A percentile compares a stretch with the other conserved stretches of the same genome.
These are phyloP conservation scores for Colletes gigas DNA, from an alignment of 1,140 invertebrate species.

Conservation along the genomic window DNA sequence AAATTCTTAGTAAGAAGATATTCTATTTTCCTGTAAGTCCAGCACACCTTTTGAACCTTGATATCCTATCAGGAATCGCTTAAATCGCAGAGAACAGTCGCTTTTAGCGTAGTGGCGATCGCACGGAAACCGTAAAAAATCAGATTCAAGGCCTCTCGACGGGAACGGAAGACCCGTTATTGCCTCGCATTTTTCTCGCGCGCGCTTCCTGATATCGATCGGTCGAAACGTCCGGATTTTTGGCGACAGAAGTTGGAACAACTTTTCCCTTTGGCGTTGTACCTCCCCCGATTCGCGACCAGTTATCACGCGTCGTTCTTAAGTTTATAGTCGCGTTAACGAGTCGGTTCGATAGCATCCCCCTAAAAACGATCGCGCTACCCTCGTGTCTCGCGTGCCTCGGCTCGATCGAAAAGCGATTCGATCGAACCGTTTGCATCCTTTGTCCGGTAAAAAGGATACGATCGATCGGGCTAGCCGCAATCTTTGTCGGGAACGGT, in stretches of 20 bases:
- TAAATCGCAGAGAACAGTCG: too few relatives aligned
- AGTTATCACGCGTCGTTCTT: too few relatives aligned
- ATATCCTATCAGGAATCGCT: conserved; percentile 30
- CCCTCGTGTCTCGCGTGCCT: background rate
- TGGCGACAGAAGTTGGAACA: too few relatives aligned
- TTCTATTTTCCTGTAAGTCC: background rate
- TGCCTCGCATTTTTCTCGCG: background rate
- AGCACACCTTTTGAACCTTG: background rate
- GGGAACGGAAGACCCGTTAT: conserved; percentile 33
- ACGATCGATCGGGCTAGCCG: background rate
- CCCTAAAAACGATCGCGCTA: too few relatives aligned
- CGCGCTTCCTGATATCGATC: background rate
- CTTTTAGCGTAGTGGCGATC: background rate
- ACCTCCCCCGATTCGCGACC: too few relatives aligned
- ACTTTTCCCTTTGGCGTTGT: too few relatives aligned
- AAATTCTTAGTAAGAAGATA: too few relatives aligned
- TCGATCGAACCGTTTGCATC: background rate
- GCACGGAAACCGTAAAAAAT: conserved; percentile 38
- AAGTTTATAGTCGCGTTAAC: too few relatives aligned
- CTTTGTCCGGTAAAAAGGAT: background rate
- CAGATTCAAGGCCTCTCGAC: conserved; percentile 36
- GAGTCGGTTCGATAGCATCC: too few relatives aligned
- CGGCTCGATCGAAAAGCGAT: background rate
- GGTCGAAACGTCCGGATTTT: background rate
- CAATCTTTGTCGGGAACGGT: background rate